These are phyloP conservation scores for Phalanger gymnotis DNA, from an alignment of 2,797 vertebrate genomes.

Conservation along the genomic window DNA sequence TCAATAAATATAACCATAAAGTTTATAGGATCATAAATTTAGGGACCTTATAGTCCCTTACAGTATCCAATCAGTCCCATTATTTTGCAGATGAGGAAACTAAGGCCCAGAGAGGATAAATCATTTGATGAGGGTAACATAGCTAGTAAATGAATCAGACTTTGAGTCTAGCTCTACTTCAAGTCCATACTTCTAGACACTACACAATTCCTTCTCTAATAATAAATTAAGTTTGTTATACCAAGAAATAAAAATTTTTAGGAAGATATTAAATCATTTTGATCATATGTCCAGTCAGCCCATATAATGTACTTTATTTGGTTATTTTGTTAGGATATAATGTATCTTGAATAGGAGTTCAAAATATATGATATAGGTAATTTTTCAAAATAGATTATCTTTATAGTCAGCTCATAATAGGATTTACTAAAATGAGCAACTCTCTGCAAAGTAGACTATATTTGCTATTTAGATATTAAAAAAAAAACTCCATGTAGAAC, in stretches of 20 bases:
- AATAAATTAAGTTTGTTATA: conserved; percentile 2
- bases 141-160: background rate
- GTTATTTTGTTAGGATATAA: conserved; percentile 24
- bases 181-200: background rate
- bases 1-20: background rate
- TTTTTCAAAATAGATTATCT: conserved; percentile 26
- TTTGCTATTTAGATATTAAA: conserved; percentile 29
- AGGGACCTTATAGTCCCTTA: background rate
- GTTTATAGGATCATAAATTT: background rate
- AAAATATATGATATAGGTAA: conserved; percentile 20
- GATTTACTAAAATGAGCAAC: conserved; percentile 41
- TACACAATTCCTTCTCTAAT: background rate
- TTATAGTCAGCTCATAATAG: background rate
- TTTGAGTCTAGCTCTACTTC: background rate
- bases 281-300: conserved; percentile 22
- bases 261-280: conserved; percentile 20
- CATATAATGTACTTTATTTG: conserved; percentile 39
- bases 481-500: conserved; percentile 10
- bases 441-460: conserved; percentile 38
- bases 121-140: background rate
- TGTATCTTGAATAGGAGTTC: background rate
- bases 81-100: background rate
- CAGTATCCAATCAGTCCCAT: background rate
- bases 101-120: background rate
- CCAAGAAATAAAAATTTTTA: conserved; percentile 33